Evolutionary conservation across 2,888 invertebrate genomes (phyloP).

Genomic region (Drosophila quinaria): DNA sequence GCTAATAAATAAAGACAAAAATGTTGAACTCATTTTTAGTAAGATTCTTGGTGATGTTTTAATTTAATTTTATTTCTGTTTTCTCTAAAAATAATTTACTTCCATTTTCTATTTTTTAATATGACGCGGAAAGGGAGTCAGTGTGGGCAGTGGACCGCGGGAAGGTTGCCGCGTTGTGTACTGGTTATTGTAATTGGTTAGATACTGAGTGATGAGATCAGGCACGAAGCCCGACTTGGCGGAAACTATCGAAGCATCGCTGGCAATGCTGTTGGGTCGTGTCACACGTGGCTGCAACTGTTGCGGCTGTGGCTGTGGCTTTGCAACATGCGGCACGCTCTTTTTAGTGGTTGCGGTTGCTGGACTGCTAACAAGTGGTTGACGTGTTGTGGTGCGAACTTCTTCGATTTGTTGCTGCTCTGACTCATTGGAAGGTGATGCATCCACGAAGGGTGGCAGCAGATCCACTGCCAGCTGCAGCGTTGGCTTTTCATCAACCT

Average conservation of each 20-base stretch:
- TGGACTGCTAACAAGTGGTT: constrained; percentile 25
- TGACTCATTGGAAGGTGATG: constrained; percentile 19
- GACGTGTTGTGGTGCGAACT: constrained; percentile 33
- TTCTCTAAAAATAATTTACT: constrained; percentile 55
- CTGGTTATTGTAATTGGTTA: constrained; percentile 71
- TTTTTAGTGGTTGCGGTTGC: constrained; percentile 7
- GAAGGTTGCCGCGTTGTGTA: constrained; percentile 67
- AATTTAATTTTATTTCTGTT: constrained; percentile 52
- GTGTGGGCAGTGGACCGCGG: constrained; percentile 74
- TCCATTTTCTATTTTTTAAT: constrained; percentile 58
- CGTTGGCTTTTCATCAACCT: constrained; percentile 43
- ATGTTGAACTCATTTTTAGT: constrained; percentile 27
- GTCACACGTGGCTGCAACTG: constrained; percentile 23
- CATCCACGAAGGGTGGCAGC: constrained; percentile 64
- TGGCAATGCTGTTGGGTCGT: constrained; percentile 27
- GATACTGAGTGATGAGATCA: constrained; percentile 58
- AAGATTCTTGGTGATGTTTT: constrained; percentile 32
- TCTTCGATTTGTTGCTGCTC: constrained; percentile 23
- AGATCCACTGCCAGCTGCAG: constrained; percentile 58
- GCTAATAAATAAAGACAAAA: constrained; percentile 43
- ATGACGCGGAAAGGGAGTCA: constrained; percentile 76
- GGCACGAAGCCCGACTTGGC: constrained; percentile 32
- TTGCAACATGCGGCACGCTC: constrained; percentile 26
- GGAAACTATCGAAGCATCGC: constrained; percentile 12
- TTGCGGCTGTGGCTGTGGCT: constrained; percentile 20